A percentile compares a stretch with the other conserved stretches of the same genome.
Conservation (phyloP, 2,888 invertebrate genomes). For the Thymelicus sylvestris region DNA sequence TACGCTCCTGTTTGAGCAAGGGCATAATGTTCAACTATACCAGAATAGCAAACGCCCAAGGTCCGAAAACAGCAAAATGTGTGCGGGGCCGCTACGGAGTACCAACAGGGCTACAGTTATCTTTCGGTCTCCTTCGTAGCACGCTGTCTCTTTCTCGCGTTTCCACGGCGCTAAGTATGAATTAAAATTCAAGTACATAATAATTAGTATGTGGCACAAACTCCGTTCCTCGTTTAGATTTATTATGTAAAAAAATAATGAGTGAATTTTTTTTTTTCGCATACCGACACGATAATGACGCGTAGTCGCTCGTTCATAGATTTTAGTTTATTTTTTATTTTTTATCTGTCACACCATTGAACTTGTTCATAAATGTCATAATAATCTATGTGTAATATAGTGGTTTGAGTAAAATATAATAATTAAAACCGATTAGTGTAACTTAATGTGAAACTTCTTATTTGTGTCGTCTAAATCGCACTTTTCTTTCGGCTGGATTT, state of each 20-base stretch:
- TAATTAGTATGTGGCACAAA: slow-evolving; percentile 23
- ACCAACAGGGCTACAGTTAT: neutral
- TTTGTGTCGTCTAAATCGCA: slow-evolving; percentile 56
- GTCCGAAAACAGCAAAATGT: too few relatives aligned
- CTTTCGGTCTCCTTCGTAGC: slow-evolving; percentile 1
- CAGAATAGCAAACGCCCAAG: too few relatives aligned
- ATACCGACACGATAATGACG: slow-evolving; percentile 1
- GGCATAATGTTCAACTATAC: too few relatives aligned
- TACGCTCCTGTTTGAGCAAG: too few relatives aligned
- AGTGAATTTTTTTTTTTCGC: slow-evolving; percentile 9
- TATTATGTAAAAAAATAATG: slow-evolving; percentile 15
- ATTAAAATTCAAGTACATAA: slow-evolving; percentile 13
- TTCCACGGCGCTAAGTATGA: slow-evolving; percentile 9
- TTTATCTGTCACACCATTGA: slow-evolving; percentile 63
- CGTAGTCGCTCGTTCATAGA: slow-evolving; percentile 47
- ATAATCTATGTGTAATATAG: slow-evolving; percentile 79
- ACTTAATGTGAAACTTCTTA: slow-evolving; percentile 50
- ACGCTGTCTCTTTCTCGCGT: neutral
- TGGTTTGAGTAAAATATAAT: slow-evolving; percentile 65
- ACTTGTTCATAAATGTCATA: slow-evolving; percentile 75
- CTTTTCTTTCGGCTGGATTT: slow-evolving; percentile 21
- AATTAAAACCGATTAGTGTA: slow-evolving; percentile 36
- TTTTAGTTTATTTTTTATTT: slow-evolving; percentile 59
- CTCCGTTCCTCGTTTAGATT: slow-evolving; percentile 3
- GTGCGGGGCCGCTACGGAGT: too few relatives aligned